Evolutionary conservation across 2,797 vertebrate genomes (phyloP).

Genomic region (Pseudomugil gertrudae): DNA sequence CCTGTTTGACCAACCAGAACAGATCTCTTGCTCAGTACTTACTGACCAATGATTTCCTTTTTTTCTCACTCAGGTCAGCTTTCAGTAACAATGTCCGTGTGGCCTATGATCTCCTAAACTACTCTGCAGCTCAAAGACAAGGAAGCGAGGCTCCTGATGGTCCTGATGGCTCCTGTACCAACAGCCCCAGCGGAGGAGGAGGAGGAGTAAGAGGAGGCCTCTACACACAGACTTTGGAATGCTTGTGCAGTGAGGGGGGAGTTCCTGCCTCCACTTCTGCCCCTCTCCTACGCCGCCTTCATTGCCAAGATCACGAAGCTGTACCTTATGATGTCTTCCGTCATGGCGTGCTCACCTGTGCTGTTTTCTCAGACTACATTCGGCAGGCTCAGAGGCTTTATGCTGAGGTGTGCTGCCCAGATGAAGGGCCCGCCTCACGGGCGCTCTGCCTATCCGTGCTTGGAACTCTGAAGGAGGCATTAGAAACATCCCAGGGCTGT

Average conservation of each 20-base stretch:
- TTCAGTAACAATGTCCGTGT: conserved; percentile 91
- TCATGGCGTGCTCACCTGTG: conserved; percentile 89
- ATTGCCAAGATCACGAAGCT: conserved; percentile 91
- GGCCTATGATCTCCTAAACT: conserved; percentile 89
- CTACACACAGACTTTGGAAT: conserved; percentile 88
- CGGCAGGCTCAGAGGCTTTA: conserved; percentile 87
- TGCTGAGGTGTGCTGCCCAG: conserved; percentile 80
- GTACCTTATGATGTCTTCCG: conserved; percentile 92
- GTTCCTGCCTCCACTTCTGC: conserved; percentile 83
- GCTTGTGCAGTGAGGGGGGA: conserved; percentile 86
- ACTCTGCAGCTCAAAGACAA: conserved; percentile 63
- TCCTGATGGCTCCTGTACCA: conserved; percentile 25
- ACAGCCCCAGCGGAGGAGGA: conserved; percentile 36
- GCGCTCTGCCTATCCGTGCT: conserved; percentile 87
- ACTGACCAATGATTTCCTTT: background rate
- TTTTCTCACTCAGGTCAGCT: conserved; percentile 82
- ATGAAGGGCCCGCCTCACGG: conserved; percentile 74
- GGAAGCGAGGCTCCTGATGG: conserved; percentile 57
- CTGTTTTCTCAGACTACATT: conserved; percentile 90
- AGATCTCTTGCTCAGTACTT: background rate
- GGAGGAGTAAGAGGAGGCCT: conserved; percentile 86
- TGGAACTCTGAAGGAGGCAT: conserved; percentile 86
- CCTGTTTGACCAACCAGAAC: too few species aligned
- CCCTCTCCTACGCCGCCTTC: conserved; percentile 85
- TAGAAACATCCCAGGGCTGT: conserved; percentile 74